Percentiles rank a stretch among this genome's conserved stretches.
These are phyloP conservation scores for Dolichallabes microphthalmus DNA, from an alignment of 2,113 vertebrate genomes.

Conservation along the genomic window DNA sequence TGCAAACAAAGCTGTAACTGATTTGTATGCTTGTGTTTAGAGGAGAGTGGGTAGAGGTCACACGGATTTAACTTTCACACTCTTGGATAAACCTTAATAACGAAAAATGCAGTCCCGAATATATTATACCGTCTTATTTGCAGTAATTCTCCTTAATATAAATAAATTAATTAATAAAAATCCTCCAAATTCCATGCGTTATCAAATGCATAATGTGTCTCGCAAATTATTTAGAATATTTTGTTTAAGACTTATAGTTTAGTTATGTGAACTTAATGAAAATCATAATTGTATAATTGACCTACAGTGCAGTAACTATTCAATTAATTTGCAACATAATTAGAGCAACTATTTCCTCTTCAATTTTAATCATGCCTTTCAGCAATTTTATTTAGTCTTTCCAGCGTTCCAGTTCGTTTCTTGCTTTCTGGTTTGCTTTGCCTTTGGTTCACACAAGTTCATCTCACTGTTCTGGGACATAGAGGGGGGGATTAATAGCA, in stretches of 20 bases:
- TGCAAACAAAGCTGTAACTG: slow-evolving; percentile 28
- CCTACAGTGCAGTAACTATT: background rate
- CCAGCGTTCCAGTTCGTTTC: background rate
- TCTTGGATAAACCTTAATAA: background rate
- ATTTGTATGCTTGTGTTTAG: slow-evolving; percentile 9
- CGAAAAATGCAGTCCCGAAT: background rate
- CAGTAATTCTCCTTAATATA: background rate
- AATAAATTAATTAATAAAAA: background rate
- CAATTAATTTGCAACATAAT: background rate
- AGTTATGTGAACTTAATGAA: background rate
- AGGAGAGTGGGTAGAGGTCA: background rate
- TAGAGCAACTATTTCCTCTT: background rate
- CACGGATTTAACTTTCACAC: slow-evolving; percentile 11
- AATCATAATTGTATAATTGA: background rate
- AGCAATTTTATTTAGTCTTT: background rate
- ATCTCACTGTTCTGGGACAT: background rate
- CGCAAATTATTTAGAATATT: background rate
- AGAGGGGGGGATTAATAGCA: background rate
- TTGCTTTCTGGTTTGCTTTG: background rate
- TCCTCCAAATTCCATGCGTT: background rate
- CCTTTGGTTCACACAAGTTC: background rate
- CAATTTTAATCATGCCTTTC: background rate
- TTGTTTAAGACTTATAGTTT: background rate
- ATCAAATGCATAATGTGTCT: background rate
- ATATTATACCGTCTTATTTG: too few relatives aligned